Percentiles rank a stretch among this genome's conserved stretches.
Evolutionary conservation across 1,140 invertebrate species (phyloP).

Genomic region (Mamestra configurata): DNA sequence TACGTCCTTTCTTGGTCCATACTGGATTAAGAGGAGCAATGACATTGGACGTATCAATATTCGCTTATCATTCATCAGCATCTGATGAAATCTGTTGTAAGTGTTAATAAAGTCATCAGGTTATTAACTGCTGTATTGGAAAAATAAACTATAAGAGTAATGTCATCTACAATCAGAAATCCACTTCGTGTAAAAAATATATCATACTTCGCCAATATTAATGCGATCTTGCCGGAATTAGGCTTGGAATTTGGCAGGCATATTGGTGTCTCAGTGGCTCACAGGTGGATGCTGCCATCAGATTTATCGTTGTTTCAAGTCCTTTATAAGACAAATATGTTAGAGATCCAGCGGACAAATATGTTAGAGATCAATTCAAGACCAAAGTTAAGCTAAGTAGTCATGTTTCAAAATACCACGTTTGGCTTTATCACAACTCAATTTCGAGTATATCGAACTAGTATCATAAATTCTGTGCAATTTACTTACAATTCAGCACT

Average conservation of each 20-base stretch:
- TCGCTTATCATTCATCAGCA: conserved; percentile 6
- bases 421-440: no score
- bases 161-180: neutral
- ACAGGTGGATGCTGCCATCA: neutral
- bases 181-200: no score
- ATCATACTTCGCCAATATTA: neutral
- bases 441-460: no score
- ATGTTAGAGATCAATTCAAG: no score
- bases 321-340: no score
- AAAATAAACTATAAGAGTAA: no score
- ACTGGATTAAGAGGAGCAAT: neutral
- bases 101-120: neutral
- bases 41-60: neutral
- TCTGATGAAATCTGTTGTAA: neutral
- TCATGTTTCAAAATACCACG: no score
- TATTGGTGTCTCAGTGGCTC: neutral
- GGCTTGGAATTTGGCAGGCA: neutral
- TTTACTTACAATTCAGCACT: neutral
- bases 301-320: no score
- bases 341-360: no score
- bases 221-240: neutral
- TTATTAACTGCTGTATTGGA: neutral
- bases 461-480: no score
- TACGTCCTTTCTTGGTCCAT: neutral
- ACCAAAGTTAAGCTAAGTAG: no score